phyloP scores from a whole-genome alignment of 1,140 invertebrate genomes.

The Antheraea pernyi region DNA sequence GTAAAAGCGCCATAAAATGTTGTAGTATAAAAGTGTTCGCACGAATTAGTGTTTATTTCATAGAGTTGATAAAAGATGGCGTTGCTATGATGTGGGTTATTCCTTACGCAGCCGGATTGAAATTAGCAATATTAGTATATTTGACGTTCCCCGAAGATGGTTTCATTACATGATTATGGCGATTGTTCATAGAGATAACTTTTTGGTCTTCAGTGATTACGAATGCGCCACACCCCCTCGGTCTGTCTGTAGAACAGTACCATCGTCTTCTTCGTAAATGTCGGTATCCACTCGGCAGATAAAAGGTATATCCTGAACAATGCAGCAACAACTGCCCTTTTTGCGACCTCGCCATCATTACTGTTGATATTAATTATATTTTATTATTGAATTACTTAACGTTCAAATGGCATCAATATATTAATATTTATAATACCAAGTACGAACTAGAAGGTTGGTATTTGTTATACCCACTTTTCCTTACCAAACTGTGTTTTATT shows the following conservation, averaged over 20 bases:
- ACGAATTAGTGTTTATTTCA: too few species aligned
- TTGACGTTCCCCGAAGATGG: neutral
- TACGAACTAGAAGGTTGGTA: neutral
- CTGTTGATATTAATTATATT: constrained; percentile 4
- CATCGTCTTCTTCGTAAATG: constrained; percentile 26
- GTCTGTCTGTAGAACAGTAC: constrained; percentile 40
- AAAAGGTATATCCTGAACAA: constrained; percentile 2
- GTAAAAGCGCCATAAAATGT: too few species aligned
- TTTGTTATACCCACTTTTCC: too few species aligned
- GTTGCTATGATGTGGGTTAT: too few species aligned
- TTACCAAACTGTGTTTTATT: too few species aligned
- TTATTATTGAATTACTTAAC: neutral
- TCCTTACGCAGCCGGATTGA: neutral
- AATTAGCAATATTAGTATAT: neutral
- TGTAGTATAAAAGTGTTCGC: too few species aligned
- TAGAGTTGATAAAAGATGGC: too few species aligned
- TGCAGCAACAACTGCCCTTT: constrained; percentile 14
- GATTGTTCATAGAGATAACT: constrained; percentile 1
- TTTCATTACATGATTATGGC: constrained; percentile 19
- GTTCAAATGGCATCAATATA: neutral
- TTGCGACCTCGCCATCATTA: constrained; percentile 15
- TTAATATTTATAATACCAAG: neutral
- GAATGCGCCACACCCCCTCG: constrained; percentile 12
- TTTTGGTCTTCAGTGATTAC: constrained; percentile 14
- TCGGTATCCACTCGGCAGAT: neutral